Evolutionary conservation across 2,113 vertebrate genomes (phyloP).

Genomic region (Lycaon pictus): DNA sequence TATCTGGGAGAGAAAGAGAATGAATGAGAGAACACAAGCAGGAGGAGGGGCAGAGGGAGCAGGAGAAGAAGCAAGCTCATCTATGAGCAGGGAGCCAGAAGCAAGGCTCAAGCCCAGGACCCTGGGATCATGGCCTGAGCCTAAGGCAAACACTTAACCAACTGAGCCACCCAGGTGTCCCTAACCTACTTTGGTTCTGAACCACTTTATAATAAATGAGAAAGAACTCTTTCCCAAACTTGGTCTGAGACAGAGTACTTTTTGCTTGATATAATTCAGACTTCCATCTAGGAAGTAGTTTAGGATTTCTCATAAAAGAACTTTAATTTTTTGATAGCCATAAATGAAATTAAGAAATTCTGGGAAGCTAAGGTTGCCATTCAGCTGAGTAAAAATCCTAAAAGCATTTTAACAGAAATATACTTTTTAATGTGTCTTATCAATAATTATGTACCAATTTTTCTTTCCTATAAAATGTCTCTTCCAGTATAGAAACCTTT

Average conservation of each 20-base stretch:
- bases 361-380: not conserved
- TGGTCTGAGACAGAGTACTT: not conserved
- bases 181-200: not conserved
- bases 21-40: not conserved
- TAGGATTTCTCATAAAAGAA: not conserved
- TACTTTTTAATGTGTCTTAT: not conserved
- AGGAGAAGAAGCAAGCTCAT: not conserved
- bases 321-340: not conserved
- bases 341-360: slow-evolving; percentile 46
- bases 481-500: not conserved
- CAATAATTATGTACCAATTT: not conserved
- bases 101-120: not conserved
- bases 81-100: not conserved
- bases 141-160: not conserved
- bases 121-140: not conserved
- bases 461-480: not conserved
- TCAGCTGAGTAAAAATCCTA: not conserved
- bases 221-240: not conserved
- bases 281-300: not conserved
- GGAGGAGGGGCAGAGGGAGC: not conserved
- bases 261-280: not conserved
- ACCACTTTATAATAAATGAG: not conserved
- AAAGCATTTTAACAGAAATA: not conserved
- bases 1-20: not conserved
- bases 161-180: not conserved